Evolutionary conservation across 2,888 invertebrate genomes (phyloP).

Genomic region (Tachina grossa): DNA sequence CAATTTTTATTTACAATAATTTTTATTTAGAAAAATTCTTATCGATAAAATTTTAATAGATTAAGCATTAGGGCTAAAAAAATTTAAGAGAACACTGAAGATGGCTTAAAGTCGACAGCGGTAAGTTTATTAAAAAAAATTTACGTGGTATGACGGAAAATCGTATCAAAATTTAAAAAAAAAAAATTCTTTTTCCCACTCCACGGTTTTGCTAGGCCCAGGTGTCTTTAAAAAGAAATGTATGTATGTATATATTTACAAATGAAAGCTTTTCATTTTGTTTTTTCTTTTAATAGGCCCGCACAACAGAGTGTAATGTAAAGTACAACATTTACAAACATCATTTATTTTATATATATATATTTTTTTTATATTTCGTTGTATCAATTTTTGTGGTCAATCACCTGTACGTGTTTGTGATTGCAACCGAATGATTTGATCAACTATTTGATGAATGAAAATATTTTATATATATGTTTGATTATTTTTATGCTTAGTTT

Average conservation of each 20-base stretch:
- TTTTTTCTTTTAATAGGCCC: constrained; percentile 23
- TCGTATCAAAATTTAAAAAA: too few species aligned
- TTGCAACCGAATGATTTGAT: constrained; percentile 60
- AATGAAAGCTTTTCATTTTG: constrained; percentile 59
- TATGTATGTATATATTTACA: constrained; percentile 6
- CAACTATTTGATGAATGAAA: constrained; percentile 46
- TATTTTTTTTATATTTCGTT: constrained; percentile 8
- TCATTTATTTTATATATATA: constrained; percentile 17
- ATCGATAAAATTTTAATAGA: too few species aligned
- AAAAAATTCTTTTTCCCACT: too few species aligned
- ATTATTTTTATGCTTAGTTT: not conserved
- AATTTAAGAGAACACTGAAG: too few species aligned
- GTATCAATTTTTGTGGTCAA: constrained; percentile 65
- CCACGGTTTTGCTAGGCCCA: not conserved
- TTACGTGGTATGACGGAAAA: too few species aligned
- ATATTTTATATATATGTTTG: not conserved
- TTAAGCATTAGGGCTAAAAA: too few species aligned
- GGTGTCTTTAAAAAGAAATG: constrained; percentile 47
- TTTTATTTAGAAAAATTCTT: too few species aligned
- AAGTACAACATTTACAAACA: constrained; percentile 52
- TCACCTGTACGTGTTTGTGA: constrained; percentile 70
- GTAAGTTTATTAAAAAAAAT: too few species aligned
- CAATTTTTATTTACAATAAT: too few species aligned
- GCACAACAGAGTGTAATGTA: constrained; percentile 48
- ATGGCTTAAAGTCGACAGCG: too few species aligned